Evolutionary conservation across 23 tunicate genomes (phyloP), one percentile per base, ranked within the genome.

Genomic region (Pegea sp.): DNA sequence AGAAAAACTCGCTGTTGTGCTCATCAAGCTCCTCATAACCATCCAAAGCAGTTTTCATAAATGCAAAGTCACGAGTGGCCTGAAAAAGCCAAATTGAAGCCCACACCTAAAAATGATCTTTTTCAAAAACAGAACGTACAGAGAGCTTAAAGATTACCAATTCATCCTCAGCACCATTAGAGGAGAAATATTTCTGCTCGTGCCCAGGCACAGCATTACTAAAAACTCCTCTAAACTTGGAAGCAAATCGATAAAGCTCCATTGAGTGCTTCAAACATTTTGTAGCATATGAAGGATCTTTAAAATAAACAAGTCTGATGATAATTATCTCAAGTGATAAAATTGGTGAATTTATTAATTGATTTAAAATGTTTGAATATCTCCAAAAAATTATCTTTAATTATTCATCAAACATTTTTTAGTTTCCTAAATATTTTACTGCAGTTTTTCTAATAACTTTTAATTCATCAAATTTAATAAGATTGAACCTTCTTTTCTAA

Each of bases 401-500:
- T n/a, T n/a, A n/a, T n/a, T n/a, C n/a, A n/a, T n/a, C n/a, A n/a
- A n/a, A n/a, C n/a, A n/a, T n/a, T n/a, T n/a, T n/a, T n/a, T n/a
- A n/a, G n/a, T n/a, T n/a, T n/a, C n/a, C n/a, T n/a, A n/a, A n/a
- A n/a, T n/a, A n/a, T n/a, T n/a, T n/a, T n/a, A n/a, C n/a, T n/a
- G n/a, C n/a, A n/a, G n/a, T n/a, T n/a, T n/a, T n/a, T n/a, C n/a
- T n/a, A n/a, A n/a, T n/a, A n/a, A n/a, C n/a, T n/a, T n/a, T n/a
- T n/a, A n/a, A n/a, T n/a, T n/a, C n/a, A n/a, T n/a, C n/a, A n/a
- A n/a, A n/a, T n/a, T n/a, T n/a, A n/a, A n/a, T n/a, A n/a, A n/a
- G n/a, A n/a, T n/a, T n/a, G n/a, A n/a, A 80, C 93, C 93, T 56
- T 65, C 48, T 34, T 56, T 6, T 23, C 71, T 71, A 64, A 80